These are phyloP conservation scores for Diachrysia chrysitis DNA, from an alignment of 2,888 invertebrate species.

Conservation along the genomic window DNA sequence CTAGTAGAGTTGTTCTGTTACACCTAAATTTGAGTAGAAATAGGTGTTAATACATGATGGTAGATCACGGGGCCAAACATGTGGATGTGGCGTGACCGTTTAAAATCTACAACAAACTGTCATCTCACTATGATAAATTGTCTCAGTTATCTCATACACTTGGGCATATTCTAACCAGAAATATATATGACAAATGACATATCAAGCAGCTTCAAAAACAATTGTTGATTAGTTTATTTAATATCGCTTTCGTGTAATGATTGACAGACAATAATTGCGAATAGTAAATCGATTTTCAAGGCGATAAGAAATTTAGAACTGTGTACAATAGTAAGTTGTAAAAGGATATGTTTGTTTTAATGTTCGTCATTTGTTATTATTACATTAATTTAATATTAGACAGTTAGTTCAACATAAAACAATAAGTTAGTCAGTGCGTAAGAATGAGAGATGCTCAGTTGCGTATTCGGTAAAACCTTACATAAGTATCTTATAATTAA, in stretches of 20 bases:
- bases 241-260: constrained; percentile 6
- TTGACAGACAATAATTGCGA: constrained; percentile 10
- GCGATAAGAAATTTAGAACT: not conserved
- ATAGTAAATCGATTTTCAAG: constrained; percentile 9
- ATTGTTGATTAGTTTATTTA: not conserved
- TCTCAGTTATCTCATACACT: constrained; percentile 31
- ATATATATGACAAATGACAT: constrained; percentile 22
- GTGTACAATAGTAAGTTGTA: not conserved
- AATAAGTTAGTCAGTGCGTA: no score
- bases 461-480: no score
- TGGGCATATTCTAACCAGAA: constrained; percentile 10
- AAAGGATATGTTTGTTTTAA: not conserved
- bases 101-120: constrained; percentile 31
- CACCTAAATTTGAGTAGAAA: constrained; percentile 2
- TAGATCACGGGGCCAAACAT: constrained; percentile 39
- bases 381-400: not conserved
- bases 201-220: not conserved
- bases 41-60: constrained; percentile 17
- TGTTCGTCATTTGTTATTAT: not conserved
- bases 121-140: constrained; percentile 32
- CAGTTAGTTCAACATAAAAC: not conserved
- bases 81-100: constrained; percentile 29
- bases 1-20: not conserved
- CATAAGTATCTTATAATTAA: no score
- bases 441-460: no score